Conservation (phyloP, 2,797 vertebrate genomes). For the Choloepus didactylus region DNA sequence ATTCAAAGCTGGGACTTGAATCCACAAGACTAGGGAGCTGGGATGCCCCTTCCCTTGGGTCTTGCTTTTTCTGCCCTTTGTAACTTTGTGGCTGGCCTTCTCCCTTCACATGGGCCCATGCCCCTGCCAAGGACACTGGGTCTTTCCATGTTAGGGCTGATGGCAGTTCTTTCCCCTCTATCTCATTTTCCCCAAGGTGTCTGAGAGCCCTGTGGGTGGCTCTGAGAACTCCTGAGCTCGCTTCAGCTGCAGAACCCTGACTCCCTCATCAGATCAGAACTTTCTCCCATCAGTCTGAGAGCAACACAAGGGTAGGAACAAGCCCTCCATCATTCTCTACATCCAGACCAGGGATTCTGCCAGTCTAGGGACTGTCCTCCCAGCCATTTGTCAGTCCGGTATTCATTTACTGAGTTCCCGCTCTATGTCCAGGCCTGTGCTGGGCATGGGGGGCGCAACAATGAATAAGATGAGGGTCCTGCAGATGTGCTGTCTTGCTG, state of each 20-base stretch:
- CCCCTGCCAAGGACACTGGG: neutral
- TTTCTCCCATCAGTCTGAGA: neutral
- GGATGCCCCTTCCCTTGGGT: neutral
- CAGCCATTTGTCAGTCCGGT: neutral
- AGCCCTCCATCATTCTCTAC: neutral
- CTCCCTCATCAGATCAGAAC: neutral
- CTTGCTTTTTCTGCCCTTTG: neutral
- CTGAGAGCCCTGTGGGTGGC: neutral
- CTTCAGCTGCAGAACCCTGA: slow-evolving; percentile 33
- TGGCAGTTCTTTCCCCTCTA: neutral
- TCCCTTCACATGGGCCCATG: neutral
- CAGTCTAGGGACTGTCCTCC: neutral
- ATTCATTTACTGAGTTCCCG: slow-evolving; percentile 21
- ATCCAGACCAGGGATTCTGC: neutral
- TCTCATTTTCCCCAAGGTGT: neutral
- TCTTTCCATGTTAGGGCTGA: neutral
- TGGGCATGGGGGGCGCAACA: neutral
- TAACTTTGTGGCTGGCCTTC: neutral
- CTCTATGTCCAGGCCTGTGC: neutral
- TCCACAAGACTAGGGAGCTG: neutral
- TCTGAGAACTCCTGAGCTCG: neutral
- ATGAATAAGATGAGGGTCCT: neutral
- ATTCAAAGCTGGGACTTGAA: slow-evolving; percentile 47
- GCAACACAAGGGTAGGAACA: neutral
- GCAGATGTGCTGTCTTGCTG: neutral